Evolutionary conservation across 2,797 vertebrate genomes (phyloP), one percentile per base, ranked within the genome.

Genomic region (Gallirallus australis): DNA sequence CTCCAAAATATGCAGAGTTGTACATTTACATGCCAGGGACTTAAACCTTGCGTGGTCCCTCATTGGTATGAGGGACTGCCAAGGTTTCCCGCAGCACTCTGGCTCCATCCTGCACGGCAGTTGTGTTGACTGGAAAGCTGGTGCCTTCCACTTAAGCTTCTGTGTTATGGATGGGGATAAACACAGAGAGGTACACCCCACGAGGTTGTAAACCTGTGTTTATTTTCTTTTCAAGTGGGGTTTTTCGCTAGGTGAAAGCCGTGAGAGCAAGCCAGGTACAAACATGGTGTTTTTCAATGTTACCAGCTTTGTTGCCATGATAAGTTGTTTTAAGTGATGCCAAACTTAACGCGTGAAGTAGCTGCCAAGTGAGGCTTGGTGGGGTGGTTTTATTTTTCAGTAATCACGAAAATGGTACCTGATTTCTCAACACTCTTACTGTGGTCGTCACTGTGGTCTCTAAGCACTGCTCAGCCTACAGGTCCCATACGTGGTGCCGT

Each of bases 31-130:
- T 52, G 40, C 30, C 33, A 12, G 2, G 28, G 15, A 8, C 8
- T 52, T 42, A 0, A 23, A 20, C n/a, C 35, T 25, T 5, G 8
- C 1, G 1, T 27, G 31, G 63, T 48, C 2, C 10, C n/a, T 53
- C 0, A 0, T 0, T 12, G 52, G 39, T 12, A 5, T 63, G 75
- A 70, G 31, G 47, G 3, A 53, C 8, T 31, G 1, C 52, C 24
- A 40, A 2, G 13, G 12, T 8, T 71, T 57, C 70, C 24, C 0
- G 0, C 9, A 16, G 18, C 1, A 4, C 60, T 33, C 59, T 27
- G 18, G 6, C 37, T 70, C 81, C 4, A 0, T 27, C 64, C 3
- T 2, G 11, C 45, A 15, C 2, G 1, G 54, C 30, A 2, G 25
- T 81, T 59, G 24, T 45, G 54, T 48, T 42, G 37, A 3, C 47